Evolutionary conservation across 2,113 vertebrate species (phyloP).

Genomic region (Athene noctua): DNA sequence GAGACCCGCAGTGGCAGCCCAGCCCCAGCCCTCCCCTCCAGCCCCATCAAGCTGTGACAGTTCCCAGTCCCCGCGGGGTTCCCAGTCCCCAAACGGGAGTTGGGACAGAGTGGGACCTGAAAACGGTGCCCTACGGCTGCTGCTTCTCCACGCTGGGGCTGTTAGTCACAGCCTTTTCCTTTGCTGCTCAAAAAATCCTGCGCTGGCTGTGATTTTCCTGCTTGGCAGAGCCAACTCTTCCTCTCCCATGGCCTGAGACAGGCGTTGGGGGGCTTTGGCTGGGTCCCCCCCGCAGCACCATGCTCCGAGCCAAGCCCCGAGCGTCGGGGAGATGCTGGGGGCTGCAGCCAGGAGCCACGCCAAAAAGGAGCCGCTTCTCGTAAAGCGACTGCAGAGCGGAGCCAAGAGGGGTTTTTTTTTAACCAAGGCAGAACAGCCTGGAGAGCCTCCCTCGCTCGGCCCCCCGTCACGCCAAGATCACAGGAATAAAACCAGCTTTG

Average conservation of each 20-base stretch:
- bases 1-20: background rate
- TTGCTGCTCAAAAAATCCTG: fast-evolving
- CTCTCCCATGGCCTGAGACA: fast-evolving
- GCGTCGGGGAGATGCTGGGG: fast-evolving
- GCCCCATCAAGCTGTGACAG: background rate
- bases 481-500: background rate
- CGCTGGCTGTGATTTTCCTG: background rate
- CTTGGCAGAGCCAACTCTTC: background rate
- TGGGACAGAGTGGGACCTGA: fast-evolving
- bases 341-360: fast-evolving
- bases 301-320: background rate
- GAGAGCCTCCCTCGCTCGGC: background rate
- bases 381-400: background rate
- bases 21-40: background rate
- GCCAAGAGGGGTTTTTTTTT: background rate
- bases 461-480: fast-evolving
- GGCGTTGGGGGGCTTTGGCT: background rate
- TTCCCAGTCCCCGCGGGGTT: background rate
- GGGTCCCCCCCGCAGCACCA: fast-evolving
- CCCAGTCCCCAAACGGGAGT: background rate
- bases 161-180: background rate
- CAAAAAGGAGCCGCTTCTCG: background rate
- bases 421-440: background rate
- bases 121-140: fast-evolving
- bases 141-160: background rate